phyloP scores from a whole-genome alignment of 2,797 vertebrate genomes.

The Tragopan temminckii region DNA sequence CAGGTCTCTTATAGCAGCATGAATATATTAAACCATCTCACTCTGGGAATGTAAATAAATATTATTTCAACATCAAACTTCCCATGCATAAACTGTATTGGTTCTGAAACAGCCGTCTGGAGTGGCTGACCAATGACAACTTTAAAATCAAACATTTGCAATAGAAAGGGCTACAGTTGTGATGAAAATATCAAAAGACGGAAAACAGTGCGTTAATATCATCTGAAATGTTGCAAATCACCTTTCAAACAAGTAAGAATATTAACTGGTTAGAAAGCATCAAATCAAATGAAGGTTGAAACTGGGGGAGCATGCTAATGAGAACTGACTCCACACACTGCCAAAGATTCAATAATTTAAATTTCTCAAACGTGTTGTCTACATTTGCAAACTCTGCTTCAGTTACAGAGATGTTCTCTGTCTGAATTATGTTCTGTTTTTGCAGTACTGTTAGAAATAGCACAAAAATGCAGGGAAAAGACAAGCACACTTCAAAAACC shows the following conservation, averaged over 20 bases:
- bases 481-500: neutral
- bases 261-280: conserved; percentile 46
- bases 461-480: neutral
- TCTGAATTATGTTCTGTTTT: neutral
- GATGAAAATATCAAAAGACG: conserved; percentile 54
- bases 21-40: conserved; percentile 68
- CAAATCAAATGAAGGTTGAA: conserved; percentile 5
- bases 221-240: conserved; percentile 55
- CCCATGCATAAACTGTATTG: conserved; percentile 67
- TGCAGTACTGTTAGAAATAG: neutral
- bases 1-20: conserved; percentile 69
- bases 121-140: conserved; percentile 53
- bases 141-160: conserved; percentile 53
- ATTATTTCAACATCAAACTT: conserved; percentile 70
- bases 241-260: conserved; percentile 39
- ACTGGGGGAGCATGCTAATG: conserved; percentile 40
- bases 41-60: conserved; percentile 70
- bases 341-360: neutral
- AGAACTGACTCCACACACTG: conserved; percentile 20
- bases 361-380: neutral
- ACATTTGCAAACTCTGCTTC: neutral
- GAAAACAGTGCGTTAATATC: conserved; percentile 47
- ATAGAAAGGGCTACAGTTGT: conserved; percentile 51
- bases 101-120: conserved; percentile 45
- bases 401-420: neutral